Percentiles rank a stretch among this genome's conserved stretches.
Evolutionary conservation across 2,113 vertebrate species (phyloP).

Genomic region (human): DNA sequence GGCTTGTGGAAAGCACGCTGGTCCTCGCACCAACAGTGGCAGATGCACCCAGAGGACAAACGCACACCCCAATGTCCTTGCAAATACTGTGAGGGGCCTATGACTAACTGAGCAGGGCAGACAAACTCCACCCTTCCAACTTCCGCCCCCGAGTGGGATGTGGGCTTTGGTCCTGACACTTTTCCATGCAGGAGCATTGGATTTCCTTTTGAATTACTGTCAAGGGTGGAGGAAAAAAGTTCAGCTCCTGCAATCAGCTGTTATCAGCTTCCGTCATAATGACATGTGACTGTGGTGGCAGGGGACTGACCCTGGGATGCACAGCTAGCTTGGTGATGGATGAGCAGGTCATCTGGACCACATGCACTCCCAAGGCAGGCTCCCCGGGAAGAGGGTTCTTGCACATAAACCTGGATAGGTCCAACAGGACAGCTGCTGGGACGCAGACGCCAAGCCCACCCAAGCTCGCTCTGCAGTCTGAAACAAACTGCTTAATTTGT

Average conservation of each 20-base stretch:
- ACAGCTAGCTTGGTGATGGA: not conserved
- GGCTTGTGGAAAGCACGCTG: not conserved
- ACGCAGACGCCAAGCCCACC: fast-evolving
- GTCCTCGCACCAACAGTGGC: not conserved
- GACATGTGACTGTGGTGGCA: not conserved
- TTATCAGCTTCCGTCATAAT: not conserved
- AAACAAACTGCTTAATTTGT: not conserved
- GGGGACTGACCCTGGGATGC: not conserved
- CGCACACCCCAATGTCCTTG: not conserved
- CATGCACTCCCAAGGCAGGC: fast-evolving
- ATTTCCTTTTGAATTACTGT: not conserved
- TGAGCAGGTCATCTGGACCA: fast-evolving
- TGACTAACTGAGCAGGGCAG: not conserved
- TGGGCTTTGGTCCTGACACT: not conserved
- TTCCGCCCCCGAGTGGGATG: too few relatives aligned
- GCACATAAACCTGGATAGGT: too few relatives aligned
- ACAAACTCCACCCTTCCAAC: not conserved
- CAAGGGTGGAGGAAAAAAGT: not conserved
- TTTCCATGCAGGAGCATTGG: not conserved
- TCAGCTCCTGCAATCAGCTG: not conserved
- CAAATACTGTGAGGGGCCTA: fast-evolving
- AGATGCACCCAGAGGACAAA: not conserved
- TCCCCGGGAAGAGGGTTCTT: not conserved
- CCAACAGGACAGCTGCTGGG: fast-evolving
- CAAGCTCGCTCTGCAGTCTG: not conserved